Percentiles rank a stretch among this genome's conserved stretches.
phyloP scores from a whole-genome alignment of 2,797 vertebrate genomes.

The Hippopotamyrus pictus region DNA sequence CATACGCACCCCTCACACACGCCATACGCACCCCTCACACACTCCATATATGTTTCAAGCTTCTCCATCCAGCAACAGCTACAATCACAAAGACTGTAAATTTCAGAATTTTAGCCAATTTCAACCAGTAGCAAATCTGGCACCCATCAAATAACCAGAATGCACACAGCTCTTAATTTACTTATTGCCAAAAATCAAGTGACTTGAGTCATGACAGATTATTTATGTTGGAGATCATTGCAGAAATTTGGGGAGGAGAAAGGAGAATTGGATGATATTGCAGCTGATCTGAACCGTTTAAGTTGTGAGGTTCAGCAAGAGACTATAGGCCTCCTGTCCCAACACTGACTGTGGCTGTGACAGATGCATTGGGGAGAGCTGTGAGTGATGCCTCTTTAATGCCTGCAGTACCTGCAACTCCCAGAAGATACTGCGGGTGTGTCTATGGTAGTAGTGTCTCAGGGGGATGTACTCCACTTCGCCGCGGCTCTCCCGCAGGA shows the following conservation, averaged over 20 bases:
- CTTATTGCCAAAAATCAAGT: background rate
- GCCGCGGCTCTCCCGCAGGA: constrained; percentile 59
- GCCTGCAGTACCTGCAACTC: constrained; percentile 75
- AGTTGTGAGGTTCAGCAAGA: background rate
- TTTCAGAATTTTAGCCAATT: background rate
- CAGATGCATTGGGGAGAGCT: background rate
- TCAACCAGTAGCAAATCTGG: background rate
- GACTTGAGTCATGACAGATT: background rate
- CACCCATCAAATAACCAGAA: background rate
- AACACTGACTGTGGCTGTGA: background rate
- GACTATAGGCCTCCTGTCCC: background rate
- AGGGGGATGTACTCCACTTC: constrained; percentile 87
- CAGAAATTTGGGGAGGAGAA: background rate
- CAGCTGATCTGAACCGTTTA: background rate
- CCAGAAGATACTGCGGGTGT: constrained; percentile 98
- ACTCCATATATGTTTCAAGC: background rate
- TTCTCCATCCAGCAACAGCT: background rate
- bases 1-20: no score
- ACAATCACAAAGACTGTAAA: background rate
- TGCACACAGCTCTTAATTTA: background rate
- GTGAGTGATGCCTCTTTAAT: background rate
- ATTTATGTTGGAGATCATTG: background rate
- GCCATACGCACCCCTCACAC: no score
- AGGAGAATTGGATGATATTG: background rate
- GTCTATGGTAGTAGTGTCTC: constrained; percentile 93